These are phyloP conservation scores for Dasyprocta punctata DNA, from an alignment of 2,113 vertebrate species.

Conservation along the genomic window DNA sequence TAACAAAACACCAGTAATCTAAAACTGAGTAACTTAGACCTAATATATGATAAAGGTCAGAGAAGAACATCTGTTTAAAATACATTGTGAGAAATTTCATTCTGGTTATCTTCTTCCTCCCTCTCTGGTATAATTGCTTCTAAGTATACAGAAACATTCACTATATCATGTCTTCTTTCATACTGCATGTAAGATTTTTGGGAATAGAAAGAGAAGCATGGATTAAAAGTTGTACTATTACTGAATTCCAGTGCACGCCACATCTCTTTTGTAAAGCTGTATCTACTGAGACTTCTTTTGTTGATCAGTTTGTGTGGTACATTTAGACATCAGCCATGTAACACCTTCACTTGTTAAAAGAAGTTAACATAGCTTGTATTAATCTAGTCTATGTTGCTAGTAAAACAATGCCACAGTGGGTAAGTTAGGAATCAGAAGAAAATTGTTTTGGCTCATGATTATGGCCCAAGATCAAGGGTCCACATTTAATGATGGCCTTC, in stretches of 20 bases:
- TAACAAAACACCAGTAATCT: not conserved
- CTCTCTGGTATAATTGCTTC: not conserved
- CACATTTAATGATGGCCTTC: not conserved
- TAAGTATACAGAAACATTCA: not conserved
- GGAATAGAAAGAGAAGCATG: not conserved
- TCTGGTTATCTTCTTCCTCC: not conserved
- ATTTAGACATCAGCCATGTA: not conserved
- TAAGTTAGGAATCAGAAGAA: not conserved
- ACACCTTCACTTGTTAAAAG: slow-evolving; percentile 34
- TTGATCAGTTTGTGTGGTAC: not conserved
- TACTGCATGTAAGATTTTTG: not conserved
- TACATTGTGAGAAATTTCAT: not conserved
- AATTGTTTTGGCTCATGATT: not conserved
- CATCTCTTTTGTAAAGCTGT: not conserved
- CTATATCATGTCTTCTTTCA: not conserved
- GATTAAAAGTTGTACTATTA: not conserved
- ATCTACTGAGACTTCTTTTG: not conserved
- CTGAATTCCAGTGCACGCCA: not conserved
- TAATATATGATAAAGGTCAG: not conserved
- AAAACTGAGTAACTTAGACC: not conserved
- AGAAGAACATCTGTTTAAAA: not conserved
- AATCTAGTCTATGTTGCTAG: not conserved
- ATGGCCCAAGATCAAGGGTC: not conserved
- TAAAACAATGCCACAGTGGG: not conserved
- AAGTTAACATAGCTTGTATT: not conserved